Evolutionary conservation across 2,113 vertebrate genomes (phyloP).

Genomic region (Stegostoma tigrinum): DNA sequence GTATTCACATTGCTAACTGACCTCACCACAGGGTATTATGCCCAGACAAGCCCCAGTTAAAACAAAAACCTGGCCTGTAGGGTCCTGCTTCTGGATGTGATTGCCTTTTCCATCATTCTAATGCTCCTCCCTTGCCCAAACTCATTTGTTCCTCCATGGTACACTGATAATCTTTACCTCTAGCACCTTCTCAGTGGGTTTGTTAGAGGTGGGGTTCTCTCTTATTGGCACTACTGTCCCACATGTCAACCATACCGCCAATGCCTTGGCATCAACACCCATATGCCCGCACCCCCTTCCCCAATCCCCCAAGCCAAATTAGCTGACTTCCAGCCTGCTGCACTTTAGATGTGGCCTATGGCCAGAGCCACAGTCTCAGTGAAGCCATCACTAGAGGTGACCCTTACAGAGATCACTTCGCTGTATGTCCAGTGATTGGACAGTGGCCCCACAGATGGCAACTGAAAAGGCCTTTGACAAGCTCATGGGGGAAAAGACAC

Average conservation of each 20-base stretch:
- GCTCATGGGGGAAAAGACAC: no score
- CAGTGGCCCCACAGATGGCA: no score
- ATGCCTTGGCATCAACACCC: no score
- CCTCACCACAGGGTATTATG: no score
- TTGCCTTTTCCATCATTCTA: no score
- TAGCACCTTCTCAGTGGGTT: not conserved
- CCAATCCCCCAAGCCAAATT: not conserved
- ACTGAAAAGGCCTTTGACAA: no score
- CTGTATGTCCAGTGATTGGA: no score
- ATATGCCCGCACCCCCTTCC: no score
- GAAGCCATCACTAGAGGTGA: not conserved
- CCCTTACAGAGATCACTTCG: no score
- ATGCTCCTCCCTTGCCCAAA: no score
- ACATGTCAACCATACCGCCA: not conserved
- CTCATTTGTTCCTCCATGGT: not conserved
- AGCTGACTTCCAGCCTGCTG: not conserved
- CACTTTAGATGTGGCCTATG: not conserved
- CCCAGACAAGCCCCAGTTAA: not conserved
- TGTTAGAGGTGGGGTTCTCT: not conserved
- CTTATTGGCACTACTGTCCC: no score
- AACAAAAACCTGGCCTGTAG: not conserved
- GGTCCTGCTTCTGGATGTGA: not conserved
- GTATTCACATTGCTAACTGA: not conserved
- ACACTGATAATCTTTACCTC: not conserved
- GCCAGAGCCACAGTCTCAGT: not conserved